Base-by-base conservation (phyloP, 1,140 invertebrate species). In the Drosophila chauvacae region DNA sequence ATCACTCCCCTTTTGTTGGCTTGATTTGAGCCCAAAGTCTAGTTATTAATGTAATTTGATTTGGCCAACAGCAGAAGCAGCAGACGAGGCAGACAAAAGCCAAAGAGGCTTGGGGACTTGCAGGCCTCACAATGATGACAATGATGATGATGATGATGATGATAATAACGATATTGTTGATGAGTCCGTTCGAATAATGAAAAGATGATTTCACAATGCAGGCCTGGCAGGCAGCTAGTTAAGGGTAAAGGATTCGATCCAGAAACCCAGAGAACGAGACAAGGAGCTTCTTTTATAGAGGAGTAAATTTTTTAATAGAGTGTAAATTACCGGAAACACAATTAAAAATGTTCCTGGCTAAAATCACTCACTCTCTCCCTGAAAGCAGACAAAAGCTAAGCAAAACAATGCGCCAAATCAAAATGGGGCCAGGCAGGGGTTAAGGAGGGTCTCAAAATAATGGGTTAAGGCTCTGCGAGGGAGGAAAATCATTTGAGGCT, bases 41-140 rank as follows among this genome's bases (percentile, higher is more conserved):
- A 84, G 84, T 88, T 87, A 88, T 87, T 88, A 87, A 87, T 88
- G 84, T 88, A 87, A 87, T 87, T 88, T 88, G 77, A 55, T 87
- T 77, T 78, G 58, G 39, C 59, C 72, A 57, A 57, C 37, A 79
- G 59, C 45, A 64, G 37, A 13, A 35, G 18, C 30, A 50, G 23
- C 14, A 48, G 45, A 4, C 44, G 20, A 44, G 11, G 30, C 62
- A 48, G 80, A 82, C 80, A 82, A 79, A 68, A 64, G 62, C 60
- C 57, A 83, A 76, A 16, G 18, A 60, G 45, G 57, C 48, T 23
- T 42, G 6, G 23, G 61, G 50, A 18, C 59, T 61, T 45, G 23
- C 42, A 30, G 47, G 28, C 4, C 58, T 62, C 9, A 50, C 48
- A 13, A 51, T 18, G 48, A 45, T 53, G 55, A 39, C 11, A 41